Conservation (phyloP, 2,888 invertebrate species). For the Ochropleura leucogaster region DNA sequence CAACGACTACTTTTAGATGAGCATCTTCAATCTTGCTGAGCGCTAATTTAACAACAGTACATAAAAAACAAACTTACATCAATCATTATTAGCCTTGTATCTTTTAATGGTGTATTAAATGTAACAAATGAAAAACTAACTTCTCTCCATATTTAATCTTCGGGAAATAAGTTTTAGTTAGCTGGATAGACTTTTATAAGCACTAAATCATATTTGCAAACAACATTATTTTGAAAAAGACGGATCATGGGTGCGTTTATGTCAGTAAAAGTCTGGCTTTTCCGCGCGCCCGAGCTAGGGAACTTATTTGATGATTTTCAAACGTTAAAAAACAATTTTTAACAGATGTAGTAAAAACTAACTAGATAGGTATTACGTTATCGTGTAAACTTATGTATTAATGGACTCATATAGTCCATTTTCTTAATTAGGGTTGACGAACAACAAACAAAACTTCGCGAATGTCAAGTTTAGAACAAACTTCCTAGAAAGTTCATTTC, state of each 20-base stretch:
- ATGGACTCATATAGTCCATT: not conserved
- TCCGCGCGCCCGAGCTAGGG: no score
- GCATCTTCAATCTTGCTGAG: constrained; percentile 13
- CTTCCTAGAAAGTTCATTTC: constrained; percentile 25
- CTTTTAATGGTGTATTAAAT: constrained; percentile 8
- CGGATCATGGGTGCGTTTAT: not conserved
- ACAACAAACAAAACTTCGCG: not conserved
- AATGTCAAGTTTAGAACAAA: not conserved
- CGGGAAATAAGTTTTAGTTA: not conserved
- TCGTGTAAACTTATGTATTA: constrained; percentile 11
- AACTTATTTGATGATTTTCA: no score
- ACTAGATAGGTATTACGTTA: constrained; percentile 29
- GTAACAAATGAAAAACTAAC: constrained; percentile 1
- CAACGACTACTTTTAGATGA: not conserved
- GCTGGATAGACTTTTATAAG: constrained; percentile 23
- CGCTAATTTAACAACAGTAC: not conserved
- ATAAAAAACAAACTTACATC: not conserved
- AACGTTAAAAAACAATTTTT: not conserved
- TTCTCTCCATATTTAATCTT: constrained; percentile 5
- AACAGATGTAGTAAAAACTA: constrained; percentile 45
- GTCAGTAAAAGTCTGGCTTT: no score
- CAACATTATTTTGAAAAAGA: constrained; percentile 41
- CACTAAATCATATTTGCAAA: constrained; percentile 37
- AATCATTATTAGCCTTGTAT: constrained; percentile 20
- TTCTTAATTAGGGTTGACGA: constrained; percentile 16